Evolutionary conservation across 2,888 invertebrate genomes (phyloP).

Genomic region (Subacronicta megacephala): DNA sequence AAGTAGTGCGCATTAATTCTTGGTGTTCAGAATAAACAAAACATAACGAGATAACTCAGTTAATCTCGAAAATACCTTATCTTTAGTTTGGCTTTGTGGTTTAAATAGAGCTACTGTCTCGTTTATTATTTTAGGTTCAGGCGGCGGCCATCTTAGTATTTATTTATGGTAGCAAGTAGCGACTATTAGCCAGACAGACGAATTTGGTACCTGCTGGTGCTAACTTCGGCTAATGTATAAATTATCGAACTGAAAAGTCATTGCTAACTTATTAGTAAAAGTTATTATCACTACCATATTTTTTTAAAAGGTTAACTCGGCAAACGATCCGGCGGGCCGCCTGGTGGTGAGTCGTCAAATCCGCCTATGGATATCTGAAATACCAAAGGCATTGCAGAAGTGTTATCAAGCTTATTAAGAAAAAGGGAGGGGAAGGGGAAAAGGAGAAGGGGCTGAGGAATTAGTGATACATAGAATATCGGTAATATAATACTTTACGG

Average conservation of each 20-base stretch:
- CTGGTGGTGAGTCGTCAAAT: too few relatives aligned
- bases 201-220: slow-evolving; percentile 23
- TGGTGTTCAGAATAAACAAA: slow-evolving; percentile 33
- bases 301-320: too few relatives aligned
- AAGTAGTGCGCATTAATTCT: too few relatives aligned
- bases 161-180: slow-evolving; percentile 17
- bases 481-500: too few relatives aligned
- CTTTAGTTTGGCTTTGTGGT: slow-evolving; percentile 16
- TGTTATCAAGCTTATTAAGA: too few relatives aligned
- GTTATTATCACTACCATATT: background rate
- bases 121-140: slow-evolving; percentile 17
- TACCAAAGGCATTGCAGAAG: too few relatives aligned
- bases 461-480: too few relatives aligned
- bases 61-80: slow-evolving; percentile 33
- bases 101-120: slow-evolving; percentile 13
- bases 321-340: too few relatives aligned
- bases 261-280: background rate
- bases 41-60: slow-evolving; percentile 30
- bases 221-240: slow-evolving; percentile 14
- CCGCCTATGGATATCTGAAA: too few relatives aligned
- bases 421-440: too few relatives aligned
- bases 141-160: slow-evolving; percentile 31
- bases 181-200: slow-evolving; percentile 26
- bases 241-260: slow-evolving; percentile 14
- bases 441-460: too few relatives aligned